Evolutionary conservation across 1,140 invertebrate species (phyloP).

Genomic region (Orius laevigatus): DNA sequence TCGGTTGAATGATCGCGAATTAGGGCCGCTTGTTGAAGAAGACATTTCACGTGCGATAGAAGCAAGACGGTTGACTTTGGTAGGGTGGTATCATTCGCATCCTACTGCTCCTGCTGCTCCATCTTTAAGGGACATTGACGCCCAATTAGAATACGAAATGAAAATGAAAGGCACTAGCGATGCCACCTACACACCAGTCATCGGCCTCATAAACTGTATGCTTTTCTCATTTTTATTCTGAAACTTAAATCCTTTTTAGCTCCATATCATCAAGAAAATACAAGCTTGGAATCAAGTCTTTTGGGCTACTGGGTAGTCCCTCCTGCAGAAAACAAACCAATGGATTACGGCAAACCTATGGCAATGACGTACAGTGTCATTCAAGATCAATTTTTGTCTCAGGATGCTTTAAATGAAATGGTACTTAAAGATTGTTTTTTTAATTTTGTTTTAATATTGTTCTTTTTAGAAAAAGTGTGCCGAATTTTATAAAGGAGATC

Average conservation of each 20-base stretch:
- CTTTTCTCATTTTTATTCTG: constrained; percentile 10
- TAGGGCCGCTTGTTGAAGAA: constrained; percentile 51
- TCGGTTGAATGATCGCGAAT: constrained; percentile 57
- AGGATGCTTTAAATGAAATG: constrained; percentile 72
- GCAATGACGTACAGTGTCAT: constrained; percentile 68
- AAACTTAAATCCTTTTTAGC: constrained; percentile 38
- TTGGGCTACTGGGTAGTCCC: constrained; percentile 89
- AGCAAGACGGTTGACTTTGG: constrained; percentile 57
- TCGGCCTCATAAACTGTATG: constrained; percentile 83
- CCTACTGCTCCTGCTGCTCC: constrained; percentile 74
- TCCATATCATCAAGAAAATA: constrained; percentile 66
- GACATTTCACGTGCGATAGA: constrained; percentile 73
- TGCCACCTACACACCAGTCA: constrained; percentile 77
- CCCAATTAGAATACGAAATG: constrained; percentile 87
- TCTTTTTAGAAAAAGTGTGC: constrained; percentile 51
- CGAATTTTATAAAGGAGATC: constrained; percentile 66
- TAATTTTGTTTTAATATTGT: constrained; percentile 18
- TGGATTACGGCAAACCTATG: constrained; percentile 82
- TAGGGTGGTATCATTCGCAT: constrained; percentile 97
- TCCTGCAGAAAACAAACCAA: constrained; percentile 74
- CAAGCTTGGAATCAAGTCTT: constrained; percentile 59
- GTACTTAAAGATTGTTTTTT: constrained; percentile 26
- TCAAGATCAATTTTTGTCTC: constrained; percentile 64
- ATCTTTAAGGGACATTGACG: constrained; percentile 75
- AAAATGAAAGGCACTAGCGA: constrained; percentile 81